phyloP scores from a whole-genome alignment of 2,888 invertebrate species.

The Anorthoa munda region DNA sequence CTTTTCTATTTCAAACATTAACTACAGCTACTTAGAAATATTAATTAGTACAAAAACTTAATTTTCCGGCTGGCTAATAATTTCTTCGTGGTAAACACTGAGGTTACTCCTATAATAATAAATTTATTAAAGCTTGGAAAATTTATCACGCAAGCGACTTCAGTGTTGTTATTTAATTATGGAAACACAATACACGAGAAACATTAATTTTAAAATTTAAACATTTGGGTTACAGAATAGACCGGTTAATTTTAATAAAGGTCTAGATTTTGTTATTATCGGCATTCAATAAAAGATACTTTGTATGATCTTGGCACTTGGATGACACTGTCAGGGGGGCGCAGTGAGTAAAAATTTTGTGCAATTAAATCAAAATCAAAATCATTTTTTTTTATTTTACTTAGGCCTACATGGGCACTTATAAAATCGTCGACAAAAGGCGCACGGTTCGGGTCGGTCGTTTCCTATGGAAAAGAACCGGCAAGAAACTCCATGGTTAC shows the following conservation, averaged over 20 bases:
- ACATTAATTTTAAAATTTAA: constrained; percentile 6
- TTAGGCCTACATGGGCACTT: no score
- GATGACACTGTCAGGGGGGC: no score
- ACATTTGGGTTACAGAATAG: constrained; percentile 5
- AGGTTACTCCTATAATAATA: constrained; percentile 18
- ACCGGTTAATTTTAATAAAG: not conserved
- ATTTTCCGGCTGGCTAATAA: constrained; percentile 34
- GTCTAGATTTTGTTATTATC: not conserved
- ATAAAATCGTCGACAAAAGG: no score
- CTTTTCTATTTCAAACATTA: not conserved
- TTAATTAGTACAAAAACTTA: constrained; percentile 7
- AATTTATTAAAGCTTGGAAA: constrained; percentile 2
- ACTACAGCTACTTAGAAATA: not conserved
- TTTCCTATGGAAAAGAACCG: no score
- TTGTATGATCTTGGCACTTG: no score
- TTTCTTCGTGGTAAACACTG: constrained; percentile 19
- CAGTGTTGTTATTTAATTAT: constrained; percentile 34
- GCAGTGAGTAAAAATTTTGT: no score
- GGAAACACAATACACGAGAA: constrained; percentile 1
- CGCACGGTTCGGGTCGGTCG: no score
- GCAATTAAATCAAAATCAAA: no score
- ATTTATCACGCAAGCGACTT: constrained; percentile 37
- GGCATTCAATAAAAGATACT: not conserved
- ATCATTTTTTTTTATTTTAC: no score
- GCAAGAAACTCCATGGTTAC: no score